Base-by-base conservation (phyloP, 2,888 invertebrate genomes). In the Amiota minor region DNA sequence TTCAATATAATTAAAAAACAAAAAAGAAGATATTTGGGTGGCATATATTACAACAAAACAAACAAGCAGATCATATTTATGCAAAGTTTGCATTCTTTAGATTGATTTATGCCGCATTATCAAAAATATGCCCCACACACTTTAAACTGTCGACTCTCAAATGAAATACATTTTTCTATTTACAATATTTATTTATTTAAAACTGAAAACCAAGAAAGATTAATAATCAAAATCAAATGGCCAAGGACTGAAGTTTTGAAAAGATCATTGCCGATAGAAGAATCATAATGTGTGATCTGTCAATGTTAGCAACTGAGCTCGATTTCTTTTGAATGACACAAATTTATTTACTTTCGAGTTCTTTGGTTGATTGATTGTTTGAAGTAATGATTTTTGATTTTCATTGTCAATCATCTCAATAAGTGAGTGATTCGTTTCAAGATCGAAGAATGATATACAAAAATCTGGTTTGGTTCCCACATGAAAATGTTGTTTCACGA, bases 351-450 rank as follows among this genome's bases (percentile, higher is more conserved):
- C 69, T 69, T 65, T 73, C 84, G 86, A 23, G 23, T 23, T 23
- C 23, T 35, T 35, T 8, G 35, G 85, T 86, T 84, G 83, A 83
- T 83, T 84, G 83, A 84, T 86, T 83, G 82, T 79, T 82, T 82
- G 77, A 79, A 82, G 83, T 80, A 82, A 82, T 83, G 83, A 83
- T 80, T 79, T 78, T 81, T 72, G 76, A 79, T 72, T 80, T 83
- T 84, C 8, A 53, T 6, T 53, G 14, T 9, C 16, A n/a, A n/a
- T 53, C 14, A 53, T 53, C 53, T 9, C 14, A 50, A 12, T 50
- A n/a, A 50, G 14, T 12, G 53, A n/a, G 53, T 50, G 53, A 50
- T n/a, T 50, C 14, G 12, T n/a, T 50, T n/a, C n/a, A n/a, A n/a
- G 53, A 50, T 50, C 14, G 59, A 16, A 11, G 11, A 53, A 18